Evolutionary conservation across 2,797 vertebrate species (phyloP).

Genomic region (Enteromius mattozi): DNA sequence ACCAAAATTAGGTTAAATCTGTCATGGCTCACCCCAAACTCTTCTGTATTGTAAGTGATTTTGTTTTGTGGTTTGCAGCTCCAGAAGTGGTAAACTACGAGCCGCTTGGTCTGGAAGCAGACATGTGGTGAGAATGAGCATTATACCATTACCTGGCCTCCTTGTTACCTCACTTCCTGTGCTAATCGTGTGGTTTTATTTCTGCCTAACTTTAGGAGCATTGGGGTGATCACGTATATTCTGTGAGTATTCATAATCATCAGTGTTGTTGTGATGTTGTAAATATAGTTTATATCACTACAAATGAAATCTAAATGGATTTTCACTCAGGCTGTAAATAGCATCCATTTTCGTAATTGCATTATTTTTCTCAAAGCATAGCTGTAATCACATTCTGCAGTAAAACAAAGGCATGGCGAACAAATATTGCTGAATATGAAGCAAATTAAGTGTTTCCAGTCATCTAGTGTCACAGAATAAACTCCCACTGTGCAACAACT

Average conservation of each 20-base stretch:
- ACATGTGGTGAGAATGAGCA: conserved; percentile 92
- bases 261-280: background rate
- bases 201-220: conserved; percentile 71
- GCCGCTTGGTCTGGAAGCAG: conserved; percentile 94
- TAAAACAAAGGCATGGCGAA: conserved; percentile 5
- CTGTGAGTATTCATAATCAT: conserved; percentile 73
- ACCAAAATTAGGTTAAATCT: background rate
- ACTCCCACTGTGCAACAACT: background rate
- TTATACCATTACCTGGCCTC: conserved; percentile 1
- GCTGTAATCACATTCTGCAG: conserved; percentile 11
- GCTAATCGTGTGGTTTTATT: background rate
- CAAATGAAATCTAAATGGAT: conserved; percentile 36
- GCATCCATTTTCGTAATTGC: conserved; percentile 13
- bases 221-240: conserved; percentile 82
- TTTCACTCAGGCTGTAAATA: conserved; percentile 7
- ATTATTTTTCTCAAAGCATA: conserved; percentile 13
- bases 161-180: conserved; percentile 15
- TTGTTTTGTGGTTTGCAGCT: conserved; percentile 76
- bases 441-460: background rate
- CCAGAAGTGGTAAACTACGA: conserved; percentile 99
- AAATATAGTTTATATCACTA: conserved; percentile 22
- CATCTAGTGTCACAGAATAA: background rate
- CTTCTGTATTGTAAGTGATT: background rate
- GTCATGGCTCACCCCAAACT: background rate
- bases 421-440: conserved; percentile 1